Evolutionary conservation across 2,888 invertebrate species (phyloP).

Genomic region (Pyralis farinalis): DNA sequence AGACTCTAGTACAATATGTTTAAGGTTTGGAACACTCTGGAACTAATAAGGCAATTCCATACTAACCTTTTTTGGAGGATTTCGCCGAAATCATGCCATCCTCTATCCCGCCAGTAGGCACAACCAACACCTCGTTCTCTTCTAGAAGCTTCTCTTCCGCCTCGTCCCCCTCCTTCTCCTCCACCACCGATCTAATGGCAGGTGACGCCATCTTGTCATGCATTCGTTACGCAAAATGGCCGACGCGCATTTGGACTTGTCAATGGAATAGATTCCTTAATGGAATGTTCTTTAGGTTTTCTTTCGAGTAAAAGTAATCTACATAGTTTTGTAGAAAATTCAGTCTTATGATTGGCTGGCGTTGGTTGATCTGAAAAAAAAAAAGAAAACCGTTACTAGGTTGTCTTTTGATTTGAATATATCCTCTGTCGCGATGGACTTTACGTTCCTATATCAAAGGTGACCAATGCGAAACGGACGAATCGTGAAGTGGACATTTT

Average conservation of each 20-base stretch:
- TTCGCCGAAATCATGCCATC: constrained; percentile 45
- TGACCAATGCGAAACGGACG: too few relatives aligned
- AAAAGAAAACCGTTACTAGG: background rate
- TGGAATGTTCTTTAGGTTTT: constrained; percentile 20
- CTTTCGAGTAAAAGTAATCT: constrained; percentile 26
- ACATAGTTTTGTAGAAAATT: constrained; percentile 31
- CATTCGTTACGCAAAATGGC: constrained; percentile 35
- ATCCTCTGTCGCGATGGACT: too few relatives aligned
- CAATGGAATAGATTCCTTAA: constrained; percentile 19
- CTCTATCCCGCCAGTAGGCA: constrained; percentile 38
- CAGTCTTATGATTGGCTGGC: constrained; percentile 50
- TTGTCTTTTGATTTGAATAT: too few relatives aligned
- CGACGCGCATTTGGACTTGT: constrained; percentile 12
- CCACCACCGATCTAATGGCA: constrained; percentile 38
- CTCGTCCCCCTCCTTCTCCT: constrained; percentile 48
- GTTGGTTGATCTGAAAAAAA: constrained; percentile 34
- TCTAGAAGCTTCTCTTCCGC: constrained; percentile 59
- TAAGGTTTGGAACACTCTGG: too few relatives aligned
- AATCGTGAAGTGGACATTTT: too few relatives aligned
- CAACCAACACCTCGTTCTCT: constrained; percentile 38
- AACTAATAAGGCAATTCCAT: too few relatives aligned
- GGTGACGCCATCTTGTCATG: constrained; percentile 50
- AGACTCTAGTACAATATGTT: too few relatives aligned
- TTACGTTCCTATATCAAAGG: too few relatives aligned
- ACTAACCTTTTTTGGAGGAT: constrained; percentile 69